Conservation (phyloP, 2,888 invertebrate genomes). For the Branchinecta sandiegonensis region DNA sequence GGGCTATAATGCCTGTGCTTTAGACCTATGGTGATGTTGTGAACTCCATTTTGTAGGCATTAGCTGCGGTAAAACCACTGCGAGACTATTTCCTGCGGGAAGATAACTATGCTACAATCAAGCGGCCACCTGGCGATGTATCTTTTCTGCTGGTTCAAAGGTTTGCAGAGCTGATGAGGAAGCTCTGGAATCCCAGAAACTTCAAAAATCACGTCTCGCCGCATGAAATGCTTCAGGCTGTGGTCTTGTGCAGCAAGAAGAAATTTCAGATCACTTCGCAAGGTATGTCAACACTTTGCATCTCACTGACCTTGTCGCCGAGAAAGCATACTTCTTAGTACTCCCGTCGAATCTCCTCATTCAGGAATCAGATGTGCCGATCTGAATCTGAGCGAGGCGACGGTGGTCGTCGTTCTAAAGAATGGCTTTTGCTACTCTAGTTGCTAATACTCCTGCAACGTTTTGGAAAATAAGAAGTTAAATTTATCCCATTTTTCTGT, state of each 20-base stretch:
- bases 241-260: slow-evolving; percentile 91
- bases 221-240: slow-evolving; percentile 98
- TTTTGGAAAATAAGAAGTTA: too few species aligned
- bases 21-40: slow-evolving; percentile 7
- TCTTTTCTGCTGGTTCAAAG: slow-evolving; percentile 74
- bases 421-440: too few species aligned
- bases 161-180: slow-evolving; percentile 89
- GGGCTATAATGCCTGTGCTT: too few species aligned
- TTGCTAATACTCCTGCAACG: too few species aligned
- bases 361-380: too few species aligned
- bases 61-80: slow-evolving; percentile 86
- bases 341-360: too few species aligned
- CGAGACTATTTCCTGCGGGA: slow-evolving; percentile 89
- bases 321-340: slow-evolving; percentile 5
- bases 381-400: too few species aligned
- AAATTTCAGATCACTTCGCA: slow-evolving; percentile 96
- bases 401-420: too few species aligned
- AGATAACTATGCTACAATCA: slow-evolving; percentile 73
- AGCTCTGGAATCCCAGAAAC: slow-evolving; percentile 96
- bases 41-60: slow-evolving; percentile 46
- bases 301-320: neutral
- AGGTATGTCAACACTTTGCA: slow-evolving; percentile 41
- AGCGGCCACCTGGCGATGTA: slow-evolving; percentile 88
- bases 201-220: slow-evolving; percentile 99
- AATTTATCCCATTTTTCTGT: too few species aligned